phyloP scores from a whole-genome alignment of 1,140 invertebrate genomes.

The Neodiprion virginianus region DNA sequence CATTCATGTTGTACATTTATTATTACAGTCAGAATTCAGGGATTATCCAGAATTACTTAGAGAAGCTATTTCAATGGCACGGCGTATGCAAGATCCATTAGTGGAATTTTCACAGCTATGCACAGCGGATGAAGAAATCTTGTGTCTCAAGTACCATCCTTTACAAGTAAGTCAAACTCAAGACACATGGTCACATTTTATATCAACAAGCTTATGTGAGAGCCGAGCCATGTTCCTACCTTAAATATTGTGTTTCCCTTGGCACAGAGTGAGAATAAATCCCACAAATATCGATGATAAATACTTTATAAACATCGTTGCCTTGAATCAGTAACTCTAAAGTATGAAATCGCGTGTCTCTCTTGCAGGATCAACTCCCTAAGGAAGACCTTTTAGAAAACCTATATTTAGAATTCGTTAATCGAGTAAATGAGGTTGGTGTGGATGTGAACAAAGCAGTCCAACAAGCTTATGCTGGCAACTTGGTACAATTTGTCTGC shows the following conservation, averaged over 20 bases:
- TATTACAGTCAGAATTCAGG: slow-evolving; percentile 78
- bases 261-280: background rate
- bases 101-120: slow-evolving; percentile 96
- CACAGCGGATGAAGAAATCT: slow-evolving; percentile 93
- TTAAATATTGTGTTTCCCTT: background rate
- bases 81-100: slow-evolving; percentile 93
- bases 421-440: slow-evolving; percentile 96
- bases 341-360: background rate
- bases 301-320: no score
- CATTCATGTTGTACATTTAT: slow-evolving; percentile 24
- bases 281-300: no score
- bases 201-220: slow-evolving; percentile 5
- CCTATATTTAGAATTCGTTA: slow-evolving; percentile 91
- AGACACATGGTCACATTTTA: slow-evolving; percentile 24
- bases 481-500: slow-evolving; percentile 97
- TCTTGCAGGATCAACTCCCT: slow-evolving; percentile 77
- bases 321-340: no score
- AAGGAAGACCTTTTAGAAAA: slow-evolving; percentile 88
- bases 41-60: slow-evolving; percentile 89
- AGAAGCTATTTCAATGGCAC: slow-evolving; percentile 90
- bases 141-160: slow-evolving; percentile 91
- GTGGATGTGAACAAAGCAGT: slow-evolving; percentile 96
- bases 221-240: background rate
- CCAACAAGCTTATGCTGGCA: slow-evolving; percentile 83
- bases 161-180: slow-evolving; percentile 66